Evolutionary conservation across 2,888 invertebrate species (phyloP).

Genomic region (Acanthopleura granulata): DNA sequence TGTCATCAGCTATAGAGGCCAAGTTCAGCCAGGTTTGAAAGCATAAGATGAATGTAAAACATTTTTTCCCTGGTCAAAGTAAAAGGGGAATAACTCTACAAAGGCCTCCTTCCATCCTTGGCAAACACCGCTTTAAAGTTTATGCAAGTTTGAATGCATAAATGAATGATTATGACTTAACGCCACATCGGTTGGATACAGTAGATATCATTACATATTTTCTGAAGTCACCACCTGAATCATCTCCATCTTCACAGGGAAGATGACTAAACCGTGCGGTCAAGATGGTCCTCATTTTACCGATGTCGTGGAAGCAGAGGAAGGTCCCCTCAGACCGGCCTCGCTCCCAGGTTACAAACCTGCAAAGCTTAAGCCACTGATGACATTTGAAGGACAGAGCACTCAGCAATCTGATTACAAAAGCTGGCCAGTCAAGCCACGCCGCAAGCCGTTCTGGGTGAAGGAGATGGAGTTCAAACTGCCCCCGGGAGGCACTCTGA

Average conservation of each 20-base stretch:
- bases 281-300: constrained; percentile 3
- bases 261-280: neutral
- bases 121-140: too few relatives aligned
- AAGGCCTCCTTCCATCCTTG: too few relatives aligned
- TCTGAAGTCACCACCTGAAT: too few relatives aligned
- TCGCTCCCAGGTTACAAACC: neutral
- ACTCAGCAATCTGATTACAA: neutral
- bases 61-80: too few relatives aligned
- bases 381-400: neutral
- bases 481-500: neutral
- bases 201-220: too few relatives aligned
- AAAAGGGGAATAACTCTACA: too few relatives aligned
- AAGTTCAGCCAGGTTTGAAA: too few relatives aligned
- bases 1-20: too few relatives aligned
- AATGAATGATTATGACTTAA: too few relatives aligned
- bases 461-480: neutral
- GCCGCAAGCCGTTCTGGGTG: neutral
- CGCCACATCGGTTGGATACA: too few relatives aligned
- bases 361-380: neutral
- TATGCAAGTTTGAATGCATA: too few relatives aligned
- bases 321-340: neutral
- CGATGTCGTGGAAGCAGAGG: neutral
- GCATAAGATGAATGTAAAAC: too few relatives aligned
- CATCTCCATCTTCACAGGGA: neutral
- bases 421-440: neutral